Conservation (phyloP, 2,888 invertebrate genomes). For the Hyles lineata region DNA sequence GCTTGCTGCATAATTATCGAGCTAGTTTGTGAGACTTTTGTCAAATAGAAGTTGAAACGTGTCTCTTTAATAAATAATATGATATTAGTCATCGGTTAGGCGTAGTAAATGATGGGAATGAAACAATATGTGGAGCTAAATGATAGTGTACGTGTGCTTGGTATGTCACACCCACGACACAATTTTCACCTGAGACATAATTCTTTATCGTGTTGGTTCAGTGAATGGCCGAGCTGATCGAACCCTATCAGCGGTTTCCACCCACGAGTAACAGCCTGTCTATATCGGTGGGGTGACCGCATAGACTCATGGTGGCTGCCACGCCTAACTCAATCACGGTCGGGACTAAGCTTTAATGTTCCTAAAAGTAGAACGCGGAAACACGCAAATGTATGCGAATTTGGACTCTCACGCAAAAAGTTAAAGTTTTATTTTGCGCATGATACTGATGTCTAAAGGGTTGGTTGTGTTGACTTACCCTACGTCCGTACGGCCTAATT, state of each 20-base stretch:
- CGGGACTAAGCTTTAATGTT: conserved; percentile 68
- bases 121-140: conserved; percentile 38
- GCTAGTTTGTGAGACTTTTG: not conserved
- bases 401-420: conserved; percentile 47
- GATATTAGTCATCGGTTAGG: conserved; percentile 42
- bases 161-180: conserved; percentile 11
- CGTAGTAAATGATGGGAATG: conserved; percentile 48
- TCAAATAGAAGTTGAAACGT: not conserved
- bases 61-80: conserved; percentile 42
- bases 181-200: conserved; percentile 24
- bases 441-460: conserved; percentile 43
- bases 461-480: conserved; percentile 60
- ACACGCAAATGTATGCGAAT: conserved; percentile 53
- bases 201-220: conserved; percentile 9
- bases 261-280: conserved; percentile 49
- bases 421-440: conserved; percentile 44
- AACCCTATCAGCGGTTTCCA: conserved; percentile 55
- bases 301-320: conserved; percentile 65
- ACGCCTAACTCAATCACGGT: conserved; percentile 76
- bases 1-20: not conserved
- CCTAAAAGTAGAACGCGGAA: conserved; percentile 73
- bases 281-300: conserved; percentile 65
- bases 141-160: not conserved
- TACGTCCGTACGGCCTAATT: conserved; percentile 55
- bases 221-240: conserved; percentile 35